Percentiles rank a stretch among this genome's conserved stretches.
Conservation (phyloP, 2,113 vertebrate genomes). For the Castor canadensis region DNA sequence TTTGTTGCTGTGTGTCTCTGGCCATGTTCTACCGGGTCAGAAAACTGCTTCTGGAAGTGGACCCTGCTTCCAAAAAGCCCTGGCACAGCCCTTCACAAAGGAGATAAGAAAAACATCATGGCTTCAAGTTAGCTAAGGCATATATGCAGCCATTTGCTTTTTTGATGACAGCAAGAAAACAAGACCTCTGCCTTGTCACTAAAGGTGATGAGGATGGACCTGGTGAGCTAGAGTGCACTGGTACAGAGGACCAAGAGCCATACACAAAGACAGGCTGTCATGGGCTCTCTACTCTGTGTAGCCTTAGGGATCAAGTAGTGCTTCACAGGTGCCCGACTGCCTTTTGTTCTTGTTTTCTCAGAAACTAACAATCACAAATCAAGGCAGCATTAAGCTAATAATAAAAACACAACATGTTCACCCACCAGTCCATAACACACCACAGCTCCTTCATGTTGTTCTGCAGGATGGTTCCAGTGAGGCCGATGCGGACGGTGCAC, state of each 20-base stretch:
- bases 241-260: neutral
- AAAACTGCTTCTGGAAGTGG: conserved; percentile 91
- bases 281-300: neutral
- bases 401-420: neutral
- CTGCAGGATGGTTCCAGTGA: conserved; percentile 97
- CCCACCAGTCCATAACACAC: conserved; percentile 98
- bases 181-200: conserved; percentile 13
- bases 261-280: conserved; percentile 22
- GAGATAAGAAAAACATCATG: conserved; percentile 15
- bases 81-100: conserved; percentile 90
- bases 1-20: conserved; percentile 95
- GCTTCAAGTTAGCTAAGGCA: neutral
- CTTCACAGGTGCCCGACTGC: neutral
- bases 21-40: conserved; percentile 93
- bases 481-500: conserved; percentile 92
- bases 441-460: conserved; percentile 98
- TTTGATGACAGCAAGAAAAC: neutral
- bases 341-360: too few species aligned
- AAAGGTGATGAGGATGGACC: neutral
- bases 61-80: conserved; percentile 90
- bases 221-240: neutral
- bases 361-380: neutral
- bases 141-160: neutral
- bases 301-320: neutral
- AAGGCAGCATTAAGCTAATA: neutral